phyloP scores from a whole-genome alignment of 2,113 vertebrate species.

The Argyrosomus japonicus region DNA sequence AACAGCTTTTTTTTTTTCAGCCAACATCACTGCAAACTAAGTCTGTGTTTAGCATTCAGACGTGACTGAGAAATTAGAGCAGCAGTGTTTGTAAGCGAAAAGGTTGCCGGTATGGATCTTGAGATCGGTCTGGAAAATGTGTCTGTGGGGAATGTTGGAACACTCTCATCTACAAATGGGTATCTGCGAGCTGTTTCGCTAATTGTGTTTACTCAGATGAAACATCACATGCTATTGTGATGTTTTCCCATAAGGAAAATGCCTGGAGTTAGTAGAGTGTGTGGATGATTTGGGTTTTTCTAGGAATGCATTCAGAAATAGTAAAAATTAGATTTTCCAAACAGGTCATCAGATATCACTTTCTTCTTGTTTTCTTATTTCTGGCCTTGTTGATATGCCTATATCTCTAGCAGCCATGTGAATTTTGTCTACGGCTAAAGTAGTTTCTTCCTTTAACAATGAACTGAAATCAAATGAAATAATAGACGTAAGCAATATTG shows the following conservation, averaged over 20 bases:
- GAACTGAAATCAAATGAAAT: background rate
- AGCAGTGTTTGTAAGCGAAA: slow-evolving; percentile 2
- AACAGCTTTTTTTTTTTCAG: slow-evolving; percentile 58
- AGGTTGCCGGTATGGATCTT: slow-evolving; percentile 25
- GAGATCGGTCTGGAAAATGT: slow-evolving; percentile 17
- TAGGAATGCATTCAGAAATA: background rate
- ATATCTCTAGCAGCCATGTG: background rate
- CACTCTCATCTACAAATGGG: slow-evolving; percentile 11
- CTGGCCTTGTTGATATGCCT: background rate
- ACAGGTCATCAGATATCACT: background rate
- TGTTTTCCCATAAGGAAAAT: background rate
- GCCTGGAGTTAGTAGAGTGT: background rate
- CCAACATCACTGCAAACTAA: background rate
- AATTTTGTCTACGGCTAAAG: background rate
- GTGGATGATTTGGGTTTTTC: background rate
- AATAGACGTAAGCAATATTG: background rate
- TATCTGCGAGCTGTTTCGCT: slow-evolving; percentile 8
- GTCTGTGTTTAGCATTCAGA: slow-evolving; percentile 24
- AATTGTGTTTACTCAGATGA: slow-evolving; percentile 44
- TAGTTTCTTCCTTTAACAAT: background rate
- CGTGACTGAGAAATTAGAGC: slow-evolving; percentile 17
- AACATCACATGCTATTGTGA: background rate
- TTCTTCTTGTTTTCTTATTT: background rate
- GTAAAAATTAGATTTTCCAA: background rate
- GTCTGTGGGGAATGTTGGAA: slow-evolving; percentile 12